These are phyloP conservation scores for Creontiades dilutus DNA, from an alignment of 2,888 invertebrate species.

Conservation along the genomic window DNA sequence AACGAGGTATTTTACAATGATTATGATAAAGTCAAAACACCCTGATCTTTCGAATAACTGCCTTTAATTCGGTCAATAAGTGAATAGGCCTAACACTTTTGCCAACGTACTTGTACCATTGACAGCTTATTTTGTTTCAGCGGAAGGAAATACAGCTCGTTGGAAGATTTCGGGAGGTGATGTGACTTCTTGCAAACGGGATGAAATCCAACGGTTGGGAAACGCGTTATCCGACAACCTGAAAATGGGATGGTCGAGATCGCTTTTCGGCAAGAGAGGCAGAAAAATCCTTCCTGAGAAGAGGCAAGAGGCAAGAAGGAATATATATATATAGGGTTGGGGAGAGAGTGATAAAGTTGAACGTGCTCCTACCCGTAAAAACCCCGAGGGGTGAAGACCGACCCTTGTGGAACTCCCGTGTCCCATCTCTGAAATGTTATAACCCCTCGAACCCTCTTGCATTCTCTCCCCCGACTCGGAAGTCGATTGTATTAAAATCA, in stretches of 20 bases:
- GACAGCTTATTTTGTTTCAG: no score
- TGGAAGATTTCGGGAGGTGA: no score
- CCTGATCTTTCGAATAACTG: no score
- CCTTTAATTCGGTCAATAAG: no score
- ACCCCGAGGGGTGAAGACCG: constrained; percentile 21
- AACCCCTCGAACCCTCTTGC: background rate
- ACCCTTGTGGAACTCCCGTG: constrained; percentile 28
- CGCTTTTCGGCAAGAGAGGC: background rate
- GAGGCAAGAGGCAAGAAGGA: background rate
- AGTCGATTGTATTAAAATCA: constrained; percentile 30
- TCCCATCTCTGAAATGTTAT: constrained; percentile 36
- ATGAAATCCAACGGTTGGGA: no score
- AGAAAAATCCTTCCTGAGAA: constrained; percentile 5
- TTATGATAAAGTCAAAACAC: no score
- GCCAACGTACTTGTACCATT: no score
- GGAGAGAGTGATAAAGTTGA: constrained; percentile 20
- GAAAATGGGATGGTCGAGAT: background rate
- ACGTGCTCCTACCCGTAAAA: constrained; percentile 44
- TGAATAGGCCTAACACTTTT: no score
- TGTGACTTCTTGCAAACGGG: no score
- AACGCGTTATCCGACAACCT: background rate
- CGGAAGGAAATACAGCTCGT: no score
- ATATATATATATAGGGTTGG: background rate
- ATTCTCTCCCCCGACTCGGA: constrained; percentile 14
- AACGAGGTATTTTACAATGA: no score